These are phyloP conservation scores for Hirtodrosophila cameraria DNA, from an alignment of 2,888 invertebrate species.

Conservation along the genomic window DNA sequence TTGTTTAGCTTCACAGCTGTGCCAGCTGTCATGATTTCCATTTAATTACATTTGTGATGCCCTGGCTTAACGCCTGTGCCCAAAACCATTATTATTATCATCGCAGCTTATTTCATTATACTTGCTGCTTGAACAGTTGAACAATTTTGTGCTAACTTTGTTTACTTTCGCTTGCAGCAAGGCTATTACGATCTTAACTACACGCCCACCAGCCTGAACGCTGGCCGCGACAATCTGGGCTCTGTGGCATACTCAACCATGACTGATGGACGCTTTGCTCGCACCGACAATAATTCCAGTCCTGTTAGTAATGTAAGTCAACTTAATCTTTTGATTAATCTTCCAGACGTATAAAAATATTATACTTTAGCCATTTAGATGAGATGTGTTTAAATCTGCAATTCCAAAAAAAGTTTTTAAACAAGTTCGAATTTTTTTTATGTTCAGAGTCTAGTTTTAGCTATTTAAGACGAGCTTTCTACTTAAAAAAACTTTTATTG, in stretches of 20 bases:
- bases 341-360: too few species aligned
- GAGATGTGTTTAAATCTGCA: too few species aligned
- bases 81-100: constrained; percentile 27
- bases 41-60: constrained; percentile 18
- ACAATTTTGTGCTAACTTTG: constrained; percentile 8
- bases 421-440: too few species aligned
- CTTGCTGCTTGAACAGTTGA: constrained; percentile 10
- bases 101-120: constrained; percentile 43
- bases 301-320: constrained; percentile 86
- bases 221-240: constrained; percentile 87
- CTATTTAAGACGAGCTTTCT: too few species aligned
- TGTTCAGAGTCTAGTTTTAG: too few species aligned
- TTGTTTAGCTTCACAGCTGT: constrained; percentile 16
- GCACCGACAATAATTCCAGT: constrained; percentile 92
- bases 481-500: too few species aligned
- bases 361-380: too few species aligned
- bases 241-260: constrained; percentile 89
- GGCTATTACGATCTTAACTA: constrained; percentile 90
- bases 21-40: constrained; percentile 25
- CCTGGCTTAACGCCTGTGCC: constrained; percentile 49
- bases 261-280: constrained; percentile 89
- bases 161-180: constrained; percentile 70
- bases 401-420: too few species aligned
- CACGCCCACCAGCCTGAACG: constrained; percentile 89
- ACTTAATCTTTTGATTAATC: too few species aligned